phyloP scores from a whole-genome alignment of 2,113 vertebrate species.

The Astur gentilis region DNA sequence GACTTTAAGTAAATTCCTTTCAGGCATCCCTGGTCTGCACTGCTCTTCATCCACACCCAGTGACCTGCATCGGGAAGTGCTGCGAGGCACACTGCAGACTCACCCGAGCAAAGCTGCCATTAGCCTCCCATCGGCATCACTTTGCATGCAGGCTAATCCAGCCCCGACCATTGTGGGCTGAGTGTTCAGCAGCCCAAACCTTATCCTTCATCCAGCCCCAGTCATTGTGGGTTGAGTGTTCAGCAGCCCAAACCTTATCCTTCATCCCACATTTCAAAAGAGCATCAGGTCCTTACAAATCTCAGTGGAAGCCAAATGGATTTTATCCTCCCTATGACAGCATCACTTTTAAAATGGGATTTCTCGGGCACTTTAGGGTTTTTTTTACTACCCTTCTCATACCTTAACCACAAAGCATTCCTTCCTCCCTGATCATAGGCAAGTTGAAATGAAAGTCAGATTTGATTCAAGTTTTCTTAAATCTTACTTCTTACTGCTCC shows the following conservation, averaged over 20 bases:
- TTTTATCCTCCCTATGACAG: background rate
- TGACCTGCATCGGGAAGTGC: rapidly evolving
- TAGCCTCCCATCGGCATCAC: rapidly evolving
- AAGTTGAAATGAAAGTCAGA: conserved; percentile 33
- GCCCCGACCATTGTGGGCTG: rapidly evolving
- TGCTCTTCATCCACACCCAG: rapidly evolving
- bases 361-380: background rate
- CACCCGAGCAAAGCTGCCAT: background rate
- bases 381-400: background rate
- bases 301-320: background rate
- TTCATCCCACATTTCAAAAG: rapidly evolving
- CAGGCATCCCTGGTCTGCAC: background rate
- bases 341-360: background rate
- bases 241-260: background rate
- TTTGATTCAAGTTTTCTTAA: conserved; percentile 40
- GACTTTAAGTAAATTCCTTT: background rate
- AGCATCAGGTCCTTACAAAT: background rate
- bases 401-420: background rate
- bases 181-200: background rate
- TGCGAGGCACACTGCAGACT: rapidly evolving
- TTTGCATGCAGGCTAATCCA: background rate
- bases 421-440: background rate
- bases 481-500: conserved; percentile 23
- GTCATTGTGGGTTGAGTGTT: rapidly evolving
- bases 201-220: background rate